Evolutionary conservation across 2,888 invertebrate genomes (phyloP).

Genomic region (Cosmia trapezina): DNA sequence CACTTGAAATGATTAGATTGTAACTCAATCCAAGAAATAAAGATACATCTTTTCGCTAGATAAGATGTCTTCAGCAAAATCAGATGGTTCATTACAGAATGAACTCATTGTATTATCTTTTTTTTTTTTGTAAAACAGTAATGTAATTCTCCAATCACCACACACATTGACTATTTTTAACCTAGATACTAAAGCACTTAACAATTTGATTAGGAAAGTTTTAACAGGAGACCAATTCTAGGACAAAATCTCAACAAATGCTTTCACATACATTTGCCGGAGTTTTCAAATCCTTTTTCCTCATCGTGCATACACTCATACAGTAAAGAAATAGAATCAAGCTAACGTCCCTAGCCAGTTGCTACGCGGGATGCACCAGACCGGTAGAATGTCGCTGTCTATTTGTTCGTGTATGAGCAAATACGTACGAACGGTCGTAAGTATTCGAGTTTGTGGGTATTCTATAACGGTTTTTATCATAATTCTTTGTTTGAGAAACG

Average conservation of each 20-base stretch:
- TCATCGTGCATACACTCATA: conserved; percentile 40
- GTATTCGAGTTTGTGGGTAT: conserved; percentile 37
- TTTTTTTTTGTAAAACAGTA: neutral
- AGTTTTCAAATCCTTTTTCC: conserved; percentile 39
- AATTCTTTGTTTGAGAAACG: conserved; percentile 5
- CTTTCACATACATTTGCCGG: conserved; percentile 16
- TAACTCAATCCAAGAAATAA: neutral
- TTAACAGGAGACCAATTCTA: neutral
- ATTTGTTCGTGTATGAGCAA: conserved; percentile 61
- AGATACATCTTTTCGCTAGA: neutral
- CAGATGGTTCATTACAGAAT: neutral
- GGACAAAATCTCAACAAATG: conserved; percentile 1
- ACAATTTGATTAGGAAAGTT: neutral
- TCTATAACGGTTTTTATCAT: conserved; percentile 25
- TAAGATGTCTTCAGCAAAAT: neutral
- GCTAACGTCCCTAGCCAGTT: conserved; percentile 51
- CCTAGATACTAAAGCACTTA: neutral
- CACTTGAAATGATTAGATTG: conserved; percentile 13
- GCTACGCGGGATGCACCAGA: conserved; percentile 65
- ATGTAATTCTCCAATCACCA: no score
- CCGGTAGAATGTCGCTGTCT: conserved; percentile 70
- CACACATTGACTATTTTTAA: conserved; percentile 1
- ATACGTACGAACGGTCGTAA: conserved; percentile 40
- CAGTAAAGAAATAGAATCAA: conserved; percentile 47
- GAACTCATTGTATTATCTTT: neutral